Percentiles rank a stretch among this genome's conserved stretches.
phyloP scores from a whole-genome alignment of 1,140 invertebrate species.

The Drosophila albomicans region DNA sequence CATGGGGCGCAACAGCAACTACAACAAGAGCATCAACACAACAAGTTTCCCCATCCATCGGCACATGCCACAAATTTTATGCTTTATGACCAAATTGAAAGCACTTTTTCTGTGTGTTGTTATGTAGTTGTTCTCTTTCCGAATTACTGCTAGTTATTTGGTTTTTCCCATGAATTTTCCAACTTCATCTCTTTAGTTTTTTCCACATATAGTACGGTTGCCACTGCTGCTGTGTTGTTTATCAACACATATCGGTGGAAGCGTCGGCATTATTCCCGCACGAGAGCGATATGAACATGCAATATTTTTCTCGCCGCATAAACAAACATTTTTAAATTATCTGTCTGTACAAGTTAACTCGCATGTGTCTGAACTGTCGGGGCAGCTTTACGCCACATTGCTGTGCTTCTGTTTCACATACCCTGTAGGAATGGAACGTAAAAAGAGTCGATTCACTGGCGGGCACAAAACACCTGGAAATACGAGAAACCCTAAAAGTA shows the following conservation, averaged over 20 bases:
- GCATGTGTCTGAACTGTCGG: conserved; percentile 28
- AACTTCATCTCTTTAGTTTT: conserved; percentile 25
- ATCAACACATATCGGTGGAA: conserved; percentile 54
- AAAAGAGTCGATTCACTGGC: not conserved
- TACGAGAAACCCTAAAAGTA: too few relatives aligned
- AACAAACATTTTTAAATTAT: conserved; percentile 76
- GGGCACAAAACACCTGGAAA: not conserved
- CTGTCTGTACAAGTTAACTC: conserved; percentile 51
- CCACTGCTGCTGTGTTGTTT: conserved; percentile 43
- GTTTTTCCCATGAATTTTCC: conserved; percentile 52
- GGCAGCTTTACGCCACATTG: conserved; percentile 25
- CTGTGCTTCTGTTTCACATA: conserved; percentile 16
- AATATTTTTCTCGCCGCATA: conserved; percentile 69
- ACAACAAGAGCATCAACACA: not conserved
- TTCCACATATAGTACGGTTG: not conserved
- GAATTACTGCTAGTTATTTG: conserved; percentile 25
- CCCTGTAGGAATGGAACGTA: not conserved
- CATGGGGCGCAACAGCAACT: not conserved
- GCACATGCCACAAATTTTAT: conserved; percentile 63
- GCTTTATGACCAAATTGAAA: conserved; percentile 71
- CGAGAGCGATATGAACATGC: conserved; percentile 59
- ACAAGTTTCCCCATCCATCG: conserved; percentile 7
- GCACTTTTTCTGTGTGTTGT: conserved; percentile 44
- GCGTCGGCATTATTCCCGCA: conserved; percentile 35
- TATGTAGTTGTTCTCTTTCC: not conserved